Percentiles rank a stretch among this genome's conserved stretches.
phyloP scores from a whole-genome alignment of 2,888 invertebrate species.

The Zygaena filipendulae region DNA sequence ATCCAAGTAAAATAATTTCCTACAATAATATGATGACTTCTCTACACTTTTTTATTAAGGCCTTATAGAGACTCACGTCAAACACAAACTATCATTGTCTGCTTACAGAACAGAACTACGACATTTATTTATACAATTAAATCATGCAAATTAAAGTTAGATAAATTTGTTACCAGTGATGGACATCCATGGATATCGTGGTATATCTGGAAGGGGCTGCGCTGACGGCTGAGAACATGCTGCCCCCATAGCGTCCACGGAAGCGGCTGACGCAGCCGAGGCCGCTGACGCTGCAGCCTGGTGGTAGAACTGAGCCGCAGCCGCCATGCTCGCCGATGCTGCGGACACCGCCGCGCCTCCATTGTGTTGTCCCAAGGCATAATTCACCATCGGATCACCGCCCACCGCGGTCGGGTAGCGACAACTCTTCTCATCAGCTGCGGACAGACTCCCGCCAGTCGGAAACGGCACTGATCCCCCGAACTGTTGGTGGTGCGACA shows the following conservation, averaged over 20 bases:
- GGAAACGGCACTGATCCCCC: slow-evolving; percentile 75
- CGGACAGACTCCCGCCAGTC: slow-evolving; percentile 74
- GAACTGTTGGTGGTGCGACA: slow-evolving; percentile 83
- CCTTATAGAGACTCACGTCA: no score
- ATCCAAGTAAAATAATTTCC: no score
- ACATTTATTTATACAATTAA: slow-evolving; percentile 21
- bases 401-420: slow-evolving; percentile 76
- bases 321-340: slow-evolving; percentile 74
- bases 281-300: slow-evolving; percentile 82
- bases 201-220: slow-evolving; percentile 91
- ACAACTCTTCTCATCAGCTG: slow-evolving; percentile 83
- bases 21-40: no score
- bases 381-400: slow-evolving; percentile 83
- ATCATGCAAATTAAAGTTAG: slow-evolving; percentile 40
- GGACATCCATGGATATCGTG: slow-evolving; percentile 96
- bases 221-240: slow-evolving; percentile 85
- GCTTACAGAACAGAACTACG: no score
- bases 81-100: no score
- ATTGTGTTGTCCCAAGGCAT: slow-evolving; percentile 82
- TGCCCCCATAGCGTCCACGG: slow-evolving; percentile 85
- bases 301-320: slow-evolving; percentile 89
- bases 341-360: slow-evolving; percentile 76
- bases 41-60: no score
- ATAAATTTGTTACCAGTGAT: slow-evolving; percentile 92
- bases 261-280: slow-evolving; percentile 78